Percentiles rank a stretch among this genome's conserved stretches.
Evolutionary conservation across 2,113 vertebrate species (phyloP).

Genomic region (Gnathochromis pfefferi): DNA sequence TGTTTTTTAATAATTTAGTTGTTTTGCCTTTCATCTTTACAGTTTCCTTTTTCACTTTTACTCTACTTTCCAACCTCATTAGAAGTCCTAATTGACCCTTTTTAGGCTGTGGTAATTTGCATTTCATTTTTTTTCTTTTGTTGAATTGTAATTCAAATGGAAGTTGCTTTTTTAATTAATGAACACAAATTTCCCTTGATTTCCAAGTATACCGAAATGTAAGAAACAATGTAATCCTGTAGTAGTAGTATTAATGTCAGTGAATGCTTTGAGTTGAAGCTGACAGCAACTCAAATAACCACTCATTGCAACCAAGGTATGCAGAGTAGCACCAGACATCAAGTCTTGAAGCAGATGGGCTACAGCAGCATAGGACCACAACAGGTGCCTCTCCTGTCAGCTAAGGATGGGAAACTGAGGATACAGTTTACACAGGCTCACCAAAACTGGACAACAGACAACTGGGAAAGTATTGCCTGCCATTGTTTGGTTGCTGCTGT

Average conservation of each 20-base stretch:
- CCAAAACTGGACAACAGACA: neutral
- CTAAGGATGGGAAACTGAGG: neutral
- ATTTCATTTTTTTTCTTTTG: neutral
- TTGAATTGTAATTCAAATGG: neutral
- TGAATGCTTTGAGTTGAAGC: neutral
- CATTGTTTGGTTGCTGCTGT: neutral
- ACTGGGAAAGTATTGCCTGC: neutral
- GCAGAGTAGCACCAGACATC: neutral
- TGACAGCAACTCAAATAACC: neutral
- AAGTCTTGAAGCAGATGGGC: neutral
- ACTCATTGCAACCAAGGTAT: neutral
- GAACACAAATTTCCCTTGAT: neutral
- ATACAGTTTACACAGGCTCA: neutral
- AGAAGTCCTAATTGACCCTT: neutral
- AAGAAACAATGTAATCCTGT: neutral
- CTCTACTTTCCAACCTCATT: neutral
- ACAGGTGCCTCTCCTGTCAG: neutral
- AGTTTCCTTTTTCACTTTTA: neutral
- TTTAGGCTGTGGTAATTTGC: neutral
- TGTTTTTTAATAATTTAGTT: neutral
- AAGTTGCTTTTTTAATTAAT: neutral
- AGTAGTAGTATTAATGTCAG: neutral
- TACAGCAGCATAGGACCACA: neutral
- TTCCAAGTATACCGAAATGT: neutral
- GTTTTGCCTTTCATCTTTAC: neutral